These are phyloP conservation scores for Vollenhovia emeryi DNA, from an alignment of 1,140 invertebrate genomes.

Conservation along the genomic window DNA sequence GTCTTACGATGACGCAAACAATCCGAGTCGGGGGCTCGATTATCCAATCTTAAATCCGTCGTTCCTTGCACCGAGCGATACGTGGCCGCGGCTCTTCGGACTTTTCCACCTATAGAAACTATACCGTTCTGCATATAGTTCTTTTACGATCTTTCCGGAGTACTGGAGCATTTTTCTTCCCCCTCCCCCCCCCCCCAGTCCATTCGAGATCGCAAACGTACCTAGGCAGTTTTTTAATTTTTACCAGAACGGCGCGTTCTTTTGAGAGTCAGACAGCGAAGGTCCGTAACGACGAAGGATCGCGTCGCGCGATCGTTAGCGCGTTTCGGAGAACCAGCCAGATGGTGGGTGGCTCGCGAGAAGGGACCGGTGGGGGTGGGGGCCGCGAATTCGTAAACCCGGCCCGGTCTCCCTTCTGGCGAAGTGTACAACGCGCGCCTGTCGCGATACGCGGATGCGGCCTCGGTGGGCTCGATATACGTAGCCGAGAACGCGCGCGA, in stretches of 20 bases:
- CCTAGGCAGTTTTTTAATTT: neutral
- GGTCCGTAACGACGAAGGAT: neutral
- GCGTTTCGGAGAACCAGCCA: neutral
- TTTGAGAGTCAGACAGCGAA: neutral
- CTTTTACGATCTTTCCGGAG: neutral
- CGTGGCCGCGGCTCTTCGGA: neutral
- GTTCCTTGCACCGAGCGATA: neutral
- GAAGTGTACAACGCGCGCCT: slow-evolving; percentile 23
- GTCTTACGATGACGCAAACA: slow-evolving; percentile 53
- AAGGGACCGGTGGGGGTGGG: neutral
- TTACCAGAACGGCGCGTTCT: neutral
- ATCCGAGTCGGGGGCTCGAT: neutral
- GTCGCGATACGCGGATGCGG: slow-evolving; percentile 5
- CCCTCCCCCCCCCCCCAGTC: too few relatives aligned
- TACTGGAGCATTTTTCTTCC: neutral
- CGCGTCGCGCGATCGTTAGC: neutral
- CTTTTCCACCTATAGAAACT: neutral
- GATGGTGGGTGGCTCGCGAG: neutral
- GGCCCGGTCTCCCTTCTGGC: slow-evolving; percentile 3
- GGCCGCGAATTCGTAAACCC: slow-evolving; percentile 38
- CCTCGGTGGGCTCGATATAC: slow-evolving; percentile 53
- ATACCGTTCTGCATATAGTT: neutral
- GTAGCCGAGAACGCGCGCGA: slow-evolving; percentile 63
- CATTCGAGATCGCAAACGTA: neutral
- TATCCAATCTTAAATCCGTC: neutral